Conservation (phyloP, 2,888 invertebrate genomes). For the Diaperis boleti region DNA sequence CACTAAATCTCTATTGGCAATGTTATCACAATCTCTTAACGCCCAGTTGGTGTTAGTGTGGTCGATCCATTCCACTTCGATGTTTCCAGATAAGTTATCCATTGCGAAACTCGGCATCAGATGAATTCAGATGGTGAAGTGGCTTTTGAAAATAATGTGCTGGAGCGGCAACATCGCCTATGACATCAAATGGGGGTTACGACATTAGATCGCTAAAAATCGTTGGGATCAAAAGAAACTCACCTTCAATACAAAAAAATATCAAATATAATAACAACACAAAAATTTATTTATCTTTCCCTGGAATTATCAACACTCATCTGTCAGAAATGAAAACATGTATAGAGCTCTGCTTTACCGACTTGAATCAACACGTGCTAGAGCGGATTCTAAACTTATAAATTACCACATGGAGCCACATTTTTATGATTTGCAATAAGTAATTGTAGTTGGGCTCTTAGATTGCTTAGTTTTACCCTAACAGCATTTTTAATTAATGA, state of each 20-base stretch:
- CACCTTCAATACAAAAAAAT: constrained; percentile 15
- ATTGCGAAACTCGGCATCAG: constrained; percentile 37
- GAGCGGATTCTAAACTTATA: too few relatives aligned
- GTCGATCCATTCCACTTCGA: constrained; percentile 69
- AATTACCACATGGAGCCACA: too few relatives aligned
- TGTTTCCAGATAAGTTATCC: constrained; percentile 52
- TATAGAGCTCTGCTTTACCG: constrained; percentile 3
- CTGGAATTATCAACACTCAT: constrained; percentile 10
- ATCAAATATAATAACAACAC: constrained; percentile 23
- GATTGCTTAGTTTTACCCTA: too few relatives aligned
- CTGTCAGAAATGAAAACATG: background rate
- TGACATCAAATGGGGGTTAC: constrained; percentile 3
- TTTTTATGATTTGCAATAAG: too few relatives aligned
- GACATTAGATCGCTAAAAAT: background rate
- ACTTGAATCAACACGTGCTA: too few relatives aligned
- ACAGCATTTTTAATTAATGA: too few relatives aligned
- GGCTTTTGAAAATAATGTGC: constrained; percentile 4
- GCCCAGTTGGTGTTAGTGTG: constrained; percentile 72
- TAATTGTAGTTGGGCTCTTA: too few relatives aligned
- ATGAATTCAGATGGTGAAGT: background rate
- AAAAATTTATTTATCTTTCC: constrained; percentile 15
- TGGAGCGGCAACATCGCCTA: background rate
- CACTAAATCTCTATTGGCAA: constrained; percentile 69
- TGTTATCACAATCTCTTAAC: constrained; percentile 69
- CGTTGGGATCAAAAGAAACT: background rate